Percentiles rank a stretch among this genome's conserved stretches.
These are phyloP conservation scores for Hozukius guyotensis DNA, from an alignment of 2,797 vertebrate genomes.

Conservation along the genomic window DNA sequence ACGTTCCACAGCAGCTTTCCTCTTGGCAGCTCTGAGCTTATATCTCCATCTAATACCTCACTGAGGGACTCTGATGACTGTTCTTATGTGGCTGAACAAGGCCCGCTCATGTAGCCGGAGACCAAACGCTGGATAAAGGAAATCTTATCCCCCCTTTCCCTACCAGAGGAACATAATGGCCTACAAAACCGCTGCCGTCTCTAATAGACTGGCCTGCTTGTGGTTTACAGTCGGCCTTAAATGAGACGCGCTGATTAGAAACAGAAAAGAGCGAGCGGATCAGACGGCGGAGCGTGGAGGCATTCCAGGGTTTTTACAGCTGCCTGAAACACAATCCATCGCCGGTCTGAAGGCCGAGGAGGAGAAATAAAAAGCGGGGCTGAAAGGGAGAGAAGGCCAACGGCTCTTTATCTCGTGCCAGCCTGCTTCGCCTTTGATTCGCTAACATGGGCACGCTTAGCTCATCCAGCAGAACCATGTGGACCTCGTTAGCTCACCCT, in stretches of 20 bases:
- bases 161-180: conserved; percentile 36
- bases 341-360: conserved; percentile 48
- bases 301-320: conserved; percentile 73
- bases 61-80: conserved; percentile 9
- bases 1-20: conserved; percentile 14
- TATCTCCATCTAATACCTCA: conserved; percentile 25
- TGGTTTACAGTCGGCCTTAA: conserved; percentile 64
- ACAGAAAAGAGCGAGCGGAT: conserved; percentile 68
- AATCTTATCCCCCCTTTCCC: conserved; percentile 30
- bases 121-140: conserved; percentile 44
- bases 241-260: conserved; percentile 67
- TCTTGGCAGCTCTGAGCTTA: neutral
- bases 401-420: conserved; percentile 80
- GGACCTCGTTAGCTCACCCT: conserved; percentile 69
- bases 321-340: conserved; percentile 70
- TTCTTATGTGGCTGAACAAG: neutral
- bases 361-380: conserved; percentile 43
- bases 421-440: conserved; percentile 68
- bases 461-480: conserved; percentile 73
- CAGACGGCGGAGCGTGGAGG: conserved; percentile 37
- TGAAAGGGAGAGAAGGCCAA: conserved; percentile 19
- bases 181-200: conserved; percentile 41
- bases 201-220: conserved; percentile 50
- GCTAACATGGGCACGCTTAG: conserved; percentile 56
- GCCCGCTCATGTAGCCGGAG: conserved; percentile 5